phyloP scores from a whole-genome alignment of 2,797 vertebrate species.

The Argentina silus region DNA sequence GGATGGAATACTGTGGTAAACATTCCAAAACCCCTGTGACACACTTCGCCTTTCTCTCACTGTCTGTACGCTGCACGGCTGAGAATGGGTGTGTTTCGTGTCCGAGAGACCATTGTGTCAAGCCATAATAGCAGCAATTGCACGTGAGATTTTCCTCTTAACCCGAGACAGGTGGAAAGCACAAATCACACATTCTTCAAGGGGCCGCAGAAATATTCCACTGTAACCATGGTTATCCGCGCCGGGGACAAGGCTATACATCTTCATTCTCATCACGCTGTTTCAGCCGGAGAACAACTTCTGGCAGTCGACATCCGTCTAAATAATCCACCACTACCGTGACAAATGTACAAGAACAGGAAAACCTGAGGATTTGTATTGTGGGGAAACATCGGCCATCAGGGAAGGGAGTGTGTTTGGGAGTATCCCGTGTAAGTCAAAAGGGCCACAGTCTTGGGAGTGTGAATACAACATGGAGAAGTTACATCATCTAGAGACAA shows the following conservation, averaged over 20 bases:
- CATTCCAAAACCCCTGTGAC: too few relatives aligned
- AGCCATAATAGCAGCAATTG: slow-evolving; percentile 39
- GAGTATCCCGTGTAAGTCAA: too few relatives aligned
- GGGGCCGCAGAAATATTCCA: slow-evolving; percentile 57
- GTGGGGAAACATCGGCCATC: too few relatives aligned
- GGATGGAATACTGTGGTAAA: slow-evolving; percentile 44
- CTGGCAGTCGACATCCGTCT: slow-evolving; percentile 53
- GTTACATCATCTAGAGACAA: too few relatives aligned
- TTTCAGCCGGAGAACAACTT: slow-evolving; percentile 55
- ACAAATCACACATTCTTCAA: slow-evolving; percentile 64
- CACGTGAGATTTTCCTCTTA: slow-evolving; percentile 43
- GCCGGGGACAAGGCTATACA: slow-evolving; percentile 56
- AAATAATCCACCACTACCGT: slow-evolving; percentile 57
- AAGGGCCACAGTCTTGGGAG: too few relatives aligned
- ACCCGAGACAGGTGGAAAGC: slow-evolving; percentile 64
- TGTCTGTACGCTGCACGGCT: too few relatives aligned
- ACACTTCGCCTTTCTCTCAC: too few relatives aligned
- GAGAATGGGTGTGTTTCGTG: slow-evolving; percentile 58
- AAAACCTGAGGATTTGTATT: slow-evolving; percentile 38
- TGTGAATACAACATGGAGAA: too few relatives aligned
- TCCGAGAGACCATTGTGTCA: slow-evolving; percentile 27
- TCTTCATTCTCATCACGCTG: slow-evolving; percentile 61
- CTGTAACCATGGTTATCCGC: slow-evolving; percentile 50
- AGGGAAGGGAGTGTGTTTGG: too few relatives aligned
- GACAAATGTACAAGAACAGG: slow-evolving; percentile 52